Percentiles rank a stretch among this genome's conserved stretches.
These are phyloP conservation scores for Aldrovandia affinis DNA, from an alignment of 2,797 vertebrate species.

Conservation along the genomic window DNA sequence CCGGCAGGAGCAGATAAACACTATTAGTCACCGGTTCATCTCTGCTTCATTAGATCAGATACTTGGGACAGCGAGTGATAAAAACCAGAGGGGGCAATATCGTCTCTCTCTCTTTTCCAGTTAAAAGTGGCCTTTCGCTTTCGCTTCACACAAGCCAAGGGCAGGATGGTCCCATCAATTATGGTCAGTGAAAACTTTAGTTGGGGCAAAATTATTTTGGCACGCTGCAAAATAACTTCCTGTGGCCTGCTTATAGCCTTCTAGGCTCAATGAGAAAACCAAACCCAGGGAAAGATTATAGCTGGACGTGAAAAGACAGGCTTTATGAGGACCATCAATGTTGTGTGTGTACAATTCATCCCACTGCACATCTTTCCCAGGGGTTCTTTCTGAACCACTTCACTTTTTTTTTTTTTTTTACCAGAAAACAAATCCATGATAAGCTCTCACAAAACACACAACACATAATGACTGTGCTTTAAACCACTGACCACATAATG, in stretches of 20 bases:
- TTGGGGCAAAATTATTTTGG: no score
- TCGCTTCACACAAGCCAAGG: neutral
- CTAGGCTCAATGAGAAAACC: neutral
- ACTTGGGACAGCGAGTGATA: slow-evolving; percentile 1
- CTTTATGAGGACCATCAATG: neutral
- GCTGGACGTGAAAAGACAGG: neutral
- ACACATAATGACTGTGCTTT: no score
- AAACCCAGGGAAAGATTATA: neutral
- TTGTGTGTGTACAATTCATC: neutral
- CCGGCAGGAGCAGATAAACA: neutral
- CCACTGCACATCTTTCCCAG: neutral
- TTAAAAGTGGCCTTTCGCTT: neutral
- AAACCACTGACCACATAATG: no score
- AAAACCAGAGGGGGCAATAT: neutral
- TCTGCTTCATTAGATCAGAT: slow-evolving; percentile 13
- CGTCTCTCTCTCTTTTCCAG: neutral
- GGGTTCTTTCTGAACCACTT: neutral
- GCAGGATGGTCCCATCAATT: neutral
- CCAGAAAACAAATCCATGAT: no score
- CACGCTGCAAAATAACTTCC: no score
- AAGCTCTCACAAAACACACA: no score
- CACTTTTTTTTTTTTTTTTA: no score
- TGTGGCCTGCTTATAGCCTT: no score
- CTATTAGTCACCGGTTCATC: neutral
- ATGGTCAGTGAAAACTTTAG: neutral